A percentile compares a stretch with the other conserved stretches of the same genome.
Evolutionary conservation across 2,113 vertebrate species (phyloP).

Genomic region (Gnathonemus echidnorhynchus): DNA sequence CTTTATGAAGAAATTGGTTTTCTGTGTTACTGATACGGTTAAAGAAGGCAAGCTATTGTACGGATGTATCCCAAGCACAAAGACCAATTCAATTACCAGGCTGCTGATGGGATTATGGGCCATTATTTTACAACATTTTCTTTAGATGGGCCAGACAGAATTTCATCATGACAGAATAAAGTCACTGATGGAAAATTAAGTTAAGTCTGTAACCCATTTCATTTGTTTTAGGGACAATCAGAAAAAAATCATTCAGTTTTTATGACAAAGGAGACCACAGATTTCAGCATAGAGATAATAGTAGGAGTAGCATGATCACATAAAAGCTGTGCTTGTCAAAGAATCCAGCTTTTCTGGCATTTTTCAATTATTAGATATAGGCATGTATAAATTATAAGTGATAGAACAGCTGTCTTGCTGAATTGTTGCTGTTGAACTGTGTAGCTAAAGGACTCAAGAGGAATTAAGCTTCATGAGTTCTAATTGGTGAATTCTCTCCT

Average conservation of each 20-base stretch:
- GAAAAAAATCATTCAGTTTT: not conserved
- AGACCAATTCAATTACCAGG: not conserved
- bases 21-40: not conserved
- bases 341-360: not conserved
- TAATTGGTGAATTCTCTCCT: not conserved
- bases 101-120: not conserved
- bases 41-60: not conserved
- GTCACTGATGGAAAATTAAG: not conserved
- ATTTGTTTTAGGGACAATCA: not conserved
- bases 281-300: not conserved
- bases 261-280: not conserved
- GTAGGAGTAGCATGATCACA: not conserved
- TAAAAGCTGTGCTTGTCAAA: not conserved
- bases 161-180: not conserved
- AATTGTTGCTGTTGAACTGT: not conserved
- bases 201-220: not conserved
- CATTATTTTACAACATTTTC: not conserved
- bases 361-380: not conserved
- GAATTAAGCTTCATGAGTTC: not conserved
- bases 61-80: not conserved
- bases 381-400: not conserved
- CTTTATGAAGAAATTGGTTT: not conserved
- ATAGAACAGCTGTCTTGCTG: not conserved
- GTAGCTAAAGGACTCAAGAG: not conserved
- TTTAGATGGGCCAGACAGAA: not conserved